Percentiles rank a stretch among this genome's conserved stretches.
These are phyloP conservation scores for Gallinago solitaria DNA, from an alignment of 2,797 vertebrate genomes.

Conservation along the genomic window DNA sequence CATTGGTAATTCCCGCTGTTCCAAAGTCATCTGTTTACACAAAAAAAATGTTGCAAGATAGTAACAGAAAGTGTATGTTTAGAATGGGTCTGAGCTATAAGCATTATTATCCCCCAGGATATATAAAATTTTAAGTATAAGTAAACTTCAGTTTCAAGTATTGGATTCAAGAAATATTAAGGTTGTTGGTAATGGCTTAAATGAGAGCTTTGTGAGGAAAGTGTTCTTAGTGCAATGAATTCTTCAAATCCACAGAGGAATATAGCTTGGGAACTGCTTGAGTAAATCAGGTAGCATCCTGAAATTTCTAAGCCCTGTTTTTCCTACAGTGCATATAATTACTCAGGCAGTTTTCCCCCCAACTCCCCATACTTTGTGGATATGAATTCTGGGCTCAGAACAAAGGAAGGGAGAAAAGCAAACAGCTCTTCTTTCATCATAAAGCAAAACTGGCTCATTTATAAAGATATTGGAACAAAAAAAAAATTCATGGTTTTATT, in stretches of 20 bases:
- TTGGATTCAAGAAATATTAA: not conserved
- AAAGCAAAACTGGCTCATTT: conserved; percentile 20
- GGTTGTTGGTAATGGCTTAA: not conserved
- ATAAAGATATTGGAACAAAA: conserved; percentile 53
- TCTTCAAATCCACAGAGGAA: not conserved
- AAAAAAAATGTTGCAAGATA: no score
- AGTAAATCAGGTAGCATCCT: not conserved
- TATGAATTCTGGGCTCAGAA: not conserved
- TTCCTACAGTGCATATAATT: not conserved
- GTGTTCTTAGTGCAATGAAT: not conserved
- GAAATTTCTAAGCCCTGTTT: not conserved
- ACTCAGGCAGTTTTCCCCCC: not conserved
- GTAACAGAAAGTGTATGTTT: no score
- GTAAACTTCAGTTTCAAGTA: not conserved
- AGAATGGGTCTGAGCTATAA: no score
- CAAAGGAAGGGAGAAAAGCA: not conserved
- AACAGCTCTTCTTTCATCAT: not conserved
- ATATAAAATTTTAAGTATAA: not conserved
- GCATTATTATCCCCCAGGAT: no score
- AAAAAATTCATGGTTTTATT: conserved; percentile 62
- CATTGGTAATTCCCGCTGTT: no score
- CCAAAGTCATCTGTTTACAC: no score
- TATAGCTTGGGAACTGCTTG: not conserved
- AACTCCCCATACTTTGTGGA: not conserved
- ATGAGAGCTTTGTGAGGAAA: not conserved